phyloP scores from a whole-genome alignment of 1,140 invertebrate species.

The Pseudomyrmex sp. region DNA sequence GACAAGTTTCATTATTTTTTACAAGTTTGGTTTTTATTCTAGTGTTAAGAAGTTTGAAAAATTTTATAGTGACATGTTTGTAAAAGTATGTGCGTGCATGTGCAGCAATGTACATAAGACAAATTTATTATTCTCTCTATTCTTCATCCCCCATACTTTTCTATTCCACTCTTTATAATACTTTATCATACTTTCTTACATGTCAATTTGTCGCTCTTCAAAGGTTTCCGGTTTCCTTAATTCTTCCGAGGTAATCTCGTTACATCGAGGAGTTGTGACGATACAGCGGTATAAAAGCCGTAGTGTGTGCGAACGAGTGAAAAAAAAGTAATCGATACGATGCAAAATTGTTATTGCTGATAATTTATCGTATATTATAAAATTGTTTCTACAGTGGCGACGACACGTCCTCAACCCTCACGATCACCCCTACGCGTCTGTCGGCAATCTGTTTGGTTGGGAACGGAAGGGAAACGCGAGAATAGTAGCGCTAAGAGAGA shows the following conservation, averaged over 20 bases:
- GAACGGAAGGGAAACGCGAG: slow-evolving; percentile 31
- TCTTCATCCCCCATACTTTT: neutral
- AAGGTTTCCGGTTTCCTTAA: slow-evolving; percentile 39
- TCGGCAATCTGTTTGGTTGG: slow-evolving; percentile 24
- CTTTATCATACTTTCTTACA: too few relatives aligned
- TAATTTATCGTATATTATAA: neutral
- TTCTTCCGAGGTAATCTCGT: slow-evolving; percentile 38
- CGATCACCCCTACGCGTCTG: slow-evolving; percentile 16
- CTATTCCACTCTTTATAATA: neutral
- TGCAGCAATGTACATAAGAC: too few relatives aligned
- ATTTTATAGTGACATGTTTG: too few relatives aligned
- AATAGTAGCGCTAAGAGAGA: neutral
- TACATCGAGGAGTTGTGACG: neutral
- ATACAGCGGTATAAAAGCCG: neutral
- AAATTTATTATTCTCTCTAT: neutral
- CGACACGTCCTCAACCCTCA: neutral
- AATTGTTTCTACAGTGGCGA: neutral
- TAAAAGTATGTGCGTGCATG: too few relatives aligned
- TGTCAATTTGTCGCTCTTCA: slow-evolving; percentile 20
- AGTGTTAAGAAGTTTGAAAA: too few relatives aligned
- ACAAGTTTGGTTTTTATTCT: too few relatives aligned
- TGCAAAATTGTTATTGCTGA: slow-evolving; percentile 26
- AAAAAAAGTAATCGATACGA: slow-evolving; percentile 23
- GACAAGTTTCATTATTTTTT: too few relatives aligned
- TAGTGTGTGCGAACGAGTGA: neutral